These are phyloP conservation scores for Tanytarsus gracilentus DNA, from an alignment of 2,888 invertebrate genomes.

Conservation along the genomic window DNA sequence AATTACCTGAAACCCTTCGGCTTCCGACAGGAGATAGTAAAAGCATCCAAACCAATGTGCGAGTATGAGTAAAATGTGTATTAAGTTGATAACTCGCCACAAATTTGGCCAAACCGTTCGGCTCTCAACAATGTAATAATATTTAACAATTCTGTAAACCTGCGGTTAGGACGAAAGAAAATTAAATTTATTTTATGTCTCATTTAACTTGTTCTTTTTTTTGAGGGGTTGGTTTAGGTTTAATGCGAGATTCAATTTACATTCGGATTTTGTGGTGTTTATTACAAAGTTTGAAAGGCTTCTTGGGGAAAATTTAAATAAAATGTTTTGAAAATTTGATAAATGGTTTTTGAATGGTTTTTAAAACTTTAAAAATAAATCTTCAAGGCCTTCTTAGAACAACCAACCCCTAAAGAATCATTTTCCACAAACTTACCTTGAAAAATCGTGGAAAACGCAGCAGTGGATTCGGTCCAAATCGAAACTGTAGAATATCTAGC, in stretches of 20 bases:
- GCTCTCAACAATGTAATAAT: slow-evolving; percentile 94
- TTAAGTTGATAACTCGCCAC: slow-evolving; percentile 89
- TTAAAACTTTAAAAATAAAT: not conserved
- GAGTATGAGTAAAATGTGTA: slow-evolving; percentile 86
- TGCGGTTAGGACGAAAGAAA: slow-evolving; percentile 40
- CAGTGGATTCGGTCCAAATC: slow-evolving; percentile 74
- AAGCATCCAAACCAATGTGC: slow-evolving; percentile 98
- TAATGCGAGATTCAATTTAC: too few species aligned
- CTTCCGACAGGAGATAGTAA: slow-evolving; percentile 88
- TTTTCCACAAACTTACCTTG: slow-evolving; percentile 49
- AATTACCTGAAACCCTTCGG: slow-evolving; percentile 70
- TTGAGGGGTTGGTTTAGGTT: too few species aligned
- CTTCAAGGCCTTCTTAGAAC: not conserved
- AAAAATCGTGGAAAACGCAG: slow-evolving; percentile 81
- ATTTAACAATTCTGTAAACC: slow-evolving; percentile 85
- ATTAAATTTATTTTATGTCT: slow-evolving; percentile 23
- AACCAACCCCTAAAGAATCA: not conserved
- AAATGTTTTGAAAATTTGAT: not conserved
- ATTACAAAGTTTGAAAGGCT: too few species aligned
- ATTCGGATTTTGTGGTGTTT: too few species aligned
- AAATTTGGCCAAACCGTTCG: slow-evolving; percentile 92
- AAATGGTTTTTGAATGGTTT: not conserved
- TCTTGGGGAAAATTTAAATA: not conserved
- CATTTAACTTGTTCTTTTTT: too few species aligned
- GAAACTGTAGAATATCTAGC: slow-evolving; percentile 76